Percentiles rank a stretch among this genome's conserved stretches.
phyloP scores from a whole-genome alignment of 2,888 invertebrate species.

The Plebejus argus region DNA sequence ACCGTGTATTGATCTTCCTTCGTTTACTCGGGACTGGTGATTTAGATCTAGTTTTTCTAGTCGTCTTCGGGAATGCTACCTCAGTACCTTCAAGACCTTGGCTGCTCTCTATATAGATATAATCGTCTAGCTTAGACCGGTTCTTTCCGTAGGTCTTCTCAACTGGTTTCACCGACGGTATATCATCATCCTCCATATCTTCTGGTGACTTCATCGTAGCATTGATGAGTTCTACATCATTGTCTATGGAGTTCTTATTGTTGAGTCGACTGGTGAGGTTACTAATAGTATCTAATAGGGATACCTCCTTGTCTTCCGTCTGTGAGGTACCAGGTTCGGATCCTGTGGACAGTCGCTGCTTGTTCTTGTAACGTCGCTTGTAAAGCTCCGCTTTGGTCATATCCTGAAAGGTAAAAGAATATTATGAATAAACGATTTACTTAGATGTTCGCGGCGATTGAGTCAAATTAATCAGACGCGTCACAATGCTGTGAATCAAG shows the following conservation, averaged over 20 bases:
- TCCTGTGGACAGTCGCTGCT: constrained; percentile 57
- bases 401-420: constrained; percentile 52
- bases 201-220: constrained; percentile 61
- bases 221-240: constrained; percentile 68
- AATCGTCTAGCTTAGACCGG: constrained; percentile 68
- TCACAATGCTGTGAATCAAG: too few relatives aligned
- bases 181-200: constrained; percentile 57
- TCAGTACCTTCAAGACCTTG: constrained; percentile 65
- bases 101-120: constrained; percentile 69
- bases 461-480: too few relatives aligned
- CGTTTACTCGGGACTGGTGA: constrained; percentile 68
- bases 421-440: neutral
- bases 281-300: constrained; percentile 59
- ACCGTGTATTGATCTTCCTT: constrained; percentile 60
- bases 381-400: constrained; percentile 76
- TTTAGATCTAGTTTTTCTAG: constrained; percentile 53
- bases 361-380: constrained; percentile 71
- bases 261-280: constrained; percentile 63
- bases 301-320: constrained; percentile 50
- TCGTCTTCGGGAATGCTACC: constrained; percentile 62
- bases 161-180: constrained; percentile 67
- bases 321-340: constrained; percentile 57
- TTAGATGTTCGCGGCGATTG: neutral
- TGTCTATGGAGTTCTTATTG: constrained; percentile 68
- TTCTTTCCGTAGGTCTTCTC: constrained; percentile 70